Evolutionary conservation across 1,140 invertebrate genomes (phyloP).

Genomic region (Eupeodes corollae): DNA sequence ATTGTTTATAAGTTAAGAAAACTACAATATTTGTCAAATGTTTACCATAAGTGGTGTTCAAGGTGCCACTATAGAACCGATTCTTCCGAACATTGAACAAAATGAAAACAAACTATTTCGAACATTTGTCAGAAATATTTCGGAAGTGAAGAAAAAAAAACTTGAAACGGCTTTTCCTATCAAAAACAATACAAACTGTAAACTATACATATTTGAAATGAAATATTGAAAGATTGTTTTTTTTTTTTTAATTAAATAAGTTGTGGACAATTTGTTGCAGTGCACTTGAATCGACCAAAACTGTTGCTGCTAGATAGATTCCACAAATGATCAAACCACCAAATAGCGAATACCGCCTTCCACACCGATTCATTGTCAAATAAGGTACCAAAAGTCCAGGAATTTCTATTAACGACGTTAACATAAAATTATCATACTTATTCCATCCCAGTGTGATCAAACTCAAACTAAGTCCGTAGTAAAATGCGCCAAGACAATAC

Average conservation of each 20-base stretch:
- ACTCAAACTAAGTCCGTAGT: constrained; percentile 72
- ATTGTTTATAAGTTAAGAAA: not conserved
- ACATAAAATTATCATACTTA: constrained; percentile 58
- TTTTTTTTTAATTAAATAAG: not conserved
- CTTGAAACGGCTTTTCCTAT: constrained; percentile 62
- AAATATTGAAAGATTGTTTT: no score
- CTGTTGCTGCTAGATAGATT: constrained; percentile 27
- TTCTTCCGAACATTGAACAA: constrained; percentile 56
- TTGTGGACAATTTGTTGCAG: constrained; percentile 16
- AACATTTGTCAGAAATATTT: constrained; percentile 58
- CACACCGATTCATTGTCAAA: constrained; percentile 50
- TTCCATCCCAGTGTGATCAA: constrained; percentile 61
- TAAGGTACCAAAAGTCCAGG: constrained; percentile 56
- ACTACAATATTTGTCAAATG: no score
- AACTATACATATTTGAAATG: constrained; percentile 21
- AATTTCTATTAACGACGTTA: constrained; percentile 57
- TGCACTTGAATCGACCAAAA: constrained; percentile 19
- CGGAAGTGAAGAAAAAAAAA: constrained; percentile 55
- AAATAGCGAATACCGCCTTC: constrained; percentile 48
- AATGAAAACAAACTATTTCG: constrained; percentile 48
- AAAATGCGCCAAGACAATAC: constrained; percentile 44
- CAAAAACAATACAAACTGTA: constrained; percentile 49
- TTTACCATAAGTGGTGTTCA: constrained; percentile 46
- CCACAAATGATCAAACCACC: constrained; percentile 50
- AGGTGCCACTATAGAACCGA: constrained; percentile 55